phyloP scores from a whole-genome alignment of 2,113 vertebrate species.

The Dipodomys stephensi region DNA sequence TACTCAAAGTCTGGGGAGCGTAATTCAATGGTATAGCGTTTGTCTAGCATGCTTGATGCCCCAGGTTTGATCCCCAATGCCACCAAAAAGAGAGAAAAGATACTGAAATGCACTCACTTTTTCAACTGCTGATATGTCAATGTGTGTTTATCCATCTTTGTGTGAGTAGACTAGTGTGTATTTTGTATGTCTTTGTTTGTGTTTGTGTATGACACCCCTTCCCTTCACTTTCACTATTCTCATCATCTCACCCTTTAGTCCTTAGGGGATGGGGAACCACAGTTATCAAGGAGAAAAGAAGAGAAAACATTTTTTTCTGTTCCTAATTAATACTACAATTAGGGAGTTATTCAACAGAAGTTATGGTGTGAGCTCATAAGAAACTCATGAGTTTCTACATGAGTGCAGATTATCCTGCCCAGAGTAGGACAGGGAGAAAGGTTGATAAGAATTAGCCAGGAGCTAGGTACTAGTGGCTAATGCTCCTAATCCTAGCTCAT shows the following conservation, averaged over 20 bases:
- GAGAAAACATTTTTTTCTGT: constrained; percentile 22
- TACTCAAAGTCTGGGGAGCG: not conserved
- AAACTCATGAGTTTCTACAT: not conserved
- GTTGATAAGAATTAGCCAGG: not conserved
- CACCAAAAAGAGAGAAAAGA: not conserved
- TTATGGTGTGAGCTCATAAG: not conserved
- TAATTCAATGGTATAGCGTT: not conserved
- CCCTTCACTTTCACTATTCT: constrained; percentile 27
- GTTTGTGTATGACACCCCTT: not conserved
- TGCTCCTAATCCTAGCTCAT: too few species aligned
- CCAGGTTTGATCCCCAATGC: too few species aligned
- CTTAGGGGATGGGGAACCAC: not conserved
- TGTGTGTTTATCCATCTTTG: not conserved
- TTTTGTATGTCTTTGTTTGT: too few species aligned
- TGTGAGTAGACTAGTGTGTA: not conserved
- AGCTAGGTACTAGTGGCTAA: too few species aligned
- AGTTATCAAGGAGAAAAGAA: constrained; percentile 31
- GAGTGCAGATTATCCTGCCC: constrained; percentile 4
- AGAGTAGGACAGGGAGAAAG: not conserved
- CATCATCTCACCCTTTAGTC: not conserved
- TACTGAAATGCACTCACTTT: constrained; percentile 1
- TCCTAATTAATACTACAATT: constrained; percentile 53
- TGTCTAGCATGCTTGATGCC: too few species aligned
- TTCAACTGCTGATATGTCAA: not conserved
- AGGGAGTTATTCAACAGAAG: constrained; percentile 30